These are phyloP conservation scores for Stenoptilia bipunctidactyla DNA, from an alignment of 2,888 invertebrate species.

Conservation along the genomic window DNA sequence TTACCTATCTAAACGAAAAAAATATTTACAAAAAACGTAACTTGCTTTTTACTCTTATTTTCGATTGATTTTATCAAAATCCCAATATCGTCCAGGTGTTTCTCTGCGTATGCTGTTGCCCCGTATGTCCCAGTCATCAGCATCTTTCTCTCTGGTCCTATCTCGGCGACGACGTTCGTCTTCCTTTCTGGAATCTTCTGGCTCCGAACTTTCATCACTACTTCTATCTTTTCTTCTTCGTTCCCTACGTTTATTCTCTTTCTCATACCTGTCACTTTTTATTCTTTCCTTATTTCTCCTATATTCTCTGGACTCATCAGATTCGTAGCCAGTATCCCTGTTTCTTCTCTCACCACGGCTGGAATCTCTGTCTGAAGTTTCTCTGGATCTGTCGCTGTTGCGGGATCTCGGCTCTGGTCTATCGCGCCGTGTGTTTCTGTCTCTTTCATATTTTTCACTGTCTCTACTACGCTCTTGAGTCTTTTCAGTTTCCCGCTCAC, in stretches of 20 bases:
- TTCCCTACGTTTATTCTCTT: slow-evolving; percentile 10
- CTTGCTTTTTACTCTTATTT: neutral
- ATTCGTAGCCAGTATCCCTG: slow-evolving; percentile 12
- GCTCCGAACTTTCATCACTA: slow-evolving; percentile 6
- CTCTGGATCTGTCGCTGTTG: slow-evolving; percentile 12
- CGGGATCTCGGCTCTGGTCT: slow-evolving; percentile 5
- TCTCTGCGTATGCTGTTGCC: slow-evolving; percentile 15
- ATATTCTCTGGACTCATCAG: slow-evolving; percentile 8
- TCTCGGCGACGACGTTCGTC: slow-evolving; percentile 2
- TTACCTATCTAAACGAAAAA: too few species aligned
- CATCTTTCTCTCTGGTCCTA: slow-evolving; percentile 12
- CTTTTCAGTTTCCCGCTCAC: too few species aligned
- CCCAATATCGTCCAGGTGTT: slow-evolving; percentile 13
- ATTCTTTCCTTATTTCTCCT: slow-evolving; percentile 11
- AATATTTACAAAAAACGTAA: too few species aligned
- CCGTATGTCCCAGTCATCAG: slow-evolving; percentile 15
- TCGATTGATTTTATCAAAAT: neutral
- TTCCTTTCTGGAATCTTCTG: slow-evolving; percentile 1
- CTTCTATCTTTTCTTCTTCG: slow-evolving; percentile 9
- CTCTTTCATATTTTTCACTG: slow-evolving; percentile 4
- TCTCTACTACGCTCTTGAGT: slow-evolving; percentile 7
- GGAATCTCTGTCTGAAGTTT: slow-evolving; percentile 5
- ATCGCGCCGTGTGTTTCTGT: too few species aligned
- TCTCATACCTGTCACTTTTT: slow-evolving; percentile 3
- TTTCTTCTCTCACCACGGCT: slow-evolving; percentile 13